Percentiles rank a stretch among this genome's conserved stretches.
Conservation (phyloP, 1,140 invertebrate genomes). For the Anagrus nilaparvatae region DNA sequence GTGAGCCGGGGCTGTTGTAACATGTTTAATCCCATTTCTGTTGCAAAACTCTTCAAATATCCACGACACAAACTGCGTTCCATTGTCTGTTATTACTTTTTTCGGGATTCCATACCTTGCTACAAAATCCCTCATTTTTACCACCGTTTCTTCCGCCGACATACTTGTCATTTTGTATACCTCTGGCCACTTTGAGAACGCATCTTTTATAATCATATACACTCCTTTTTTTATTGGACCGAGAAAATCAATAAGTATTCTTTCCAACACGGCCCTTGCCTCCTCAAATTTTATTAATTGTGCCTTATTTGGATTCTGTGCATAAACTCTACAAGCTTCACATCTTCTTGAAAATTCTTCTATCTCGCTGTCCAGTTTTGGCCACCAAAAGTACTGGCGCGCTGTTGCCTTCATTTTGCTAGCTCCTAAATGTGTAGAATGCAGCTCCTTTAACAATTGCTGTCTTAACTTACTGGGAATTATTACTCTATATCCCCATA, state of each 20-base stretch:
- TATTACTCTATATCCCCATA: conserved; percentile 27
- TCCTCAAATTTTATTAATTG: not conserved
- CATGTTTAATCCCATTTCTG: conserved; percentile 20
- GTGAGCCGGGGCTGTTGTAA: conserved; percentile 22
- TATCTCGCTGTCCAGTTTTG: conserved; percentile 11
- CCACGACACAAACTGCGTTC: conserved; percentile 18
- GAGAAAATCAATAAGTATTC: not conserved
- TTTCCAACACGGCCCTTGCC: not conserved
- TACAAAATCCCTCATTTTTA: conserved; percentile 21
- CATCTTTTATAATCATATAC: not conserved
- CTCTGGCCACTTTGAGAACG: not conserved
- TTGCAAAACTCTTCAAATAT: conserved; percentile 21
- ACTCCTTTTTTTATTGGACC: not conserved
- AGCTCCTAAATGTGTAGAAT: conserved; percentile 31
- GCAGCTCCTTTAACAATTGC: conserved; percentile 25
- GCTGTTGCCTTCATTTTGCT: conserved; percentile 31
- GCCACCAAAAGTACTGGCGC: conserved; percentile 33
- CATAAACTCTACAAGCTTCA: not conserved
- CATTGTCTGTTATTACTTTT: conserved; percentile 21
- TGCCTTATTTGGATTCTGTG: not conserved
- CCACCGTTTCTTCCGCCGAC: conserved; percentile 12
- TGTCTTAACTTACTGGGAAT: conserved; percentile 22
- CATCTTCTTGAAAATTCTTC: not conserved
- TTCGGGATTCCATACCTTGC: conserved; percentile 22
- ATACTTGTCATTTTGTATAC: conserved; percentile 4